These are phyloP conservation scores for Prietella phreatophila DNA, from an alignment of 2,113 vertebrate genomes.

Conservation along the genomic window DNA sequence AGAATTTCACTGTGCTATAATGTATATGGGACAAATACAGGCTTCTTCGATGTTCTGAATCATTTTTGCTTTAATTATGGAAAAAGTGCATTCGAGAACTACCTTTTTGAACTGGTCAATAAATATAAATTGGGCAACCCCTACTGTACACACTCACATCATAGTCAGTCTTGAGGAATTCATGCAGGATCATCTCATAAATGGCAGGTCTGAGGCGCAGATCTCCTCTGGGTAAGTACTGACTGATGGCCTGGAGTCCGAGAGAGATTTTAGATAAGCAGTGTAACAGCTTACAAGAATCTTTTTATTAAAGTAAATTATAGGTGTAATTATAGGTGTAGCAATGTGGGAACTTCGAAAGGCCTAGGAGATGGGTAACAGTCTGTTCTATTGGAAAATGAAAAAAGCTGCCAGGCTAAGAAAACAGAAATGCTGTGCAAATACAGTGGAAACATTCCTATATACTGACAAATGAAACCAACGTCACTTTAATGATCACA, in stretches of 20 bases:
- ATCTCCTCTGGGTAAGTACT: constrained; percentile 92
- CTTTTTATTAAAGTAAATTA: constrained; percentile 7
- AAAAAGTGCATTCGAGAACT: background rate
- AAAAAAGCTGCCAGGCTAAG: background rate
- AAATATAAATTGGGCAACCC: background rate
- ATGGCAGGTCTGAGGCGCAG: constrained; percentile 91
- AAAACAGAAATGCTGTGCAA: background rate
- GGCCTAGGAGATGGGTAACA: constrained; percentile 2
- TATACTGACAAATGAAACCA: background rate
- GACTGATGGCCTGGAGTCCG: constrained; percentile 86
- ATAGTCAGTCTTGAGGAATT: constrained; percentile 95
- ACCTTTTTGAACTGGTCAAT: background rate
- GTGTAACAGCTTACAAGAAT: background rate
- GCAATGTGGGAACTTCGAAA: background rate
- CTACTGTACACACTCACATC: constrained; percentile 73
- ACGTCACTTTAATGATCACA: background rate
- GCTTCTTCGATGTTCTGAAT: background rate
- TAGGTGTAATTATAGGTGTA: constrained; percentile 7
- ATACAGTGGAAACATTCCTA: background rate
- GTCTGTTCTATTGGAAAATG: background rate
- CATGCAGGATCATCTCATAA: constrained; percentile 98
- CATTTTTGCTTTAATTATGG: background rate
- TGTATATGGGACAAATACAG: too few species aligned
- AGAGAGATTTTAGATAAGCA: constrained; percentile 18
- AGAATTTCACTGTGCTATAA: too few species aligned